Base-by-base conservation (phyloP, 2,888 invertebrate genomes). In the Hyalella azteca region DNA sequence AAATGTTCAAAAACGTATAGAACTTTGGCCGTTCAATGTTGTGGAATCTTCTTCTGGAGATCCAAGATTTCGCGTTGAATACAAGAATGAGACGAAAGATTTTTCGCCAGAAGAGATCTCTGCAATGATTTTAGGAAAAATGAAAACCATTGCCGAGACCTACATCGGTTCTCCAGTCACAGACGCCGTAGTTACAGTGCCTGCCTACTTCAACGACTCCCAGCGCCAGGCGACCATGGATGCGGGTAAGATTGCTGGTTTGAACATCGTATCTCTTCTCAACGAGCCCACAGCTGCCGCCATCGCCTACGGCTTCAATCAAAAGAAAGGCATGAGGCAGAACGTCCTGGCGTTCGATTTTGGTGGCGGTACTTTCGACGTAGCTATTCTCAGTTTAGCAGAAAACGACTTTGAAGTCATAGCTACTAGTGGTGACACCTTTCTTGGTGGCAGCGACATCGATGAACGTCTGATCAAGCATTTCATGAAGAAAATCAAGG, bases 201-300 rank as follows among this genome's bases (percentile, higher is more conserved):
- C n/a, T n/a, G n/a, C n/a, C n/a, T n/a, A n/a, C n/a, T n/a, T n/a
- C n/a, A n/a, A n/a, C n/a, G n/a, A 73, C n/a, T 73, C 73, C 22
- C 73, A 73, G 41, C 73, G 73, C 41, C 73, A 73, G n/a, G 73
- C 73, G 19, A 73, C 73, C n/a, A 19, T 73, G 5, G 73, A 73
- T 73, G 73, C 73, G n/a, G 73, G 73, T 32, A 41, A 73, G 40
- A 73, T 73, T 32, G 73, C 73, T 11, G 40, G n/a, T 13, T n/a
- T 73, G 40, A 41, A 73, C 11, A 40, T 73, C 22, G 11, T 73
- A 40, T 11, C 9, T 15, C 22, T 73, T 1, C 22, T 73, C 36
- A 73, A 73, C 26, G 73, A 73, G 22, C 73, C 73, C 13, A 73
- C 73, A 4, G 73, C 73, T 40, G 73, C 73, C 22, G 73, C 73